A percentile compares a stretch with the other conserved stretches of the same genome.
These are phyloP conservation scores for Oncorhynchus gorbuscha DNA, from an alignment of 2,113 vertebrate species.

Conservation along the genomic window DNA sequence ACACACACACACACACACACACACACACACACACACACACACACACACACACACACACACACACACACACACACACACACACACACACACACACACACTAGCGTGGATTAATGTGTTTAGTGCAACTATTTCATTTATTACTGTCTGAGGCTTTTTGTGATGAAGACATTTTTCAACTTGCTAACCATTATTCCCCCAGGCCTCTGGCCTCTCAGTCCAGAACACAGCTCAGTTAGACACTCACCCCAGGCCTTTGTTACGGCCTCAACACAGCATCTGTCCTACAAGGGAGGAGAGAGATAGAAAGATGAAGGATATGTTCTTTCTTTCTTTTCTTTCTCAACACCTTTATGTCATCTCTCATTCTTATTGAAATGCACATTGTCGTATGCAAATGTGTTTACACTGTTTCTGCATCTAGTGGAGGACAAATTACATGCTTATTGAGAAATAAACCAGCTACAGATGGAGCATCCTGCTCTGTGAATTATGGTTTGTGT, in stretches of 20 bases:
- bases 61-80: too few species aligned
- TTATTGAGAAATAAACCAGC: slow-evolving; percentile 53
- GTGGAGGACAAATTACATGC: slow-evolving; percentile 58
- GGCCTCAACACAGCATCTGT: not conserved
- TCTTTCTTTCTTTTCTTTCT: not conserved
- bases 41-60: not conserved
- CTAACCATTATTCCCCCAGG: slow-evolving; percentile 67
- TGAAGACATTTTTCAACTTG: slow-evolving; percentile 72
- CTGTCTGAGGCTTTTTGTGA: slow-evolving; percentile 67
- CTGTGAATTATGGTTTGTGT: slow-evolving; percentile 49
- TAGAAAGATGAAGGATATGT: not conserved
- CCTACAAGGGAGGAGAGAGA: not conserved
- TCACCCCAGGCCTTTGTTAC: not conserved
- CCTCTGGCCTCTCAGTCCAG: slow-evolving; percentile 51
- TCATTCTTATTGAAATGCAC: not conserved
- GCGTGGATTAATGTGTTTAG: slow-evolving; percentile 63
- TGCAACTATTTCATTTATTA: slow-evolving; percentile 70
- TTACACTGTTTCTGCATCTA: slow-evolving; percentile 51
- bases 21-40: too few species aligned
- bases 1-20: too few species aligned
- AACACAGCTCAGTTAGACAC: not conserved
- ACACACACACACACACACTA: not conserved
- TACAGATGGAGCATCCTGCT: slow-evolving; percentile 57
- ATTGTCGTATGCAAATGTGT: slow-evolving; percentile 54
- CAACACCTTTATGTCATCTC: not conserved